Percentiles rank a stretch among this genome's conserved stretches.
These are phyloP conservation scores for Hipposideros armiger DNA, from an alignment of 2,113 vertebrate species.

Conservation along the genomic window DNA sequence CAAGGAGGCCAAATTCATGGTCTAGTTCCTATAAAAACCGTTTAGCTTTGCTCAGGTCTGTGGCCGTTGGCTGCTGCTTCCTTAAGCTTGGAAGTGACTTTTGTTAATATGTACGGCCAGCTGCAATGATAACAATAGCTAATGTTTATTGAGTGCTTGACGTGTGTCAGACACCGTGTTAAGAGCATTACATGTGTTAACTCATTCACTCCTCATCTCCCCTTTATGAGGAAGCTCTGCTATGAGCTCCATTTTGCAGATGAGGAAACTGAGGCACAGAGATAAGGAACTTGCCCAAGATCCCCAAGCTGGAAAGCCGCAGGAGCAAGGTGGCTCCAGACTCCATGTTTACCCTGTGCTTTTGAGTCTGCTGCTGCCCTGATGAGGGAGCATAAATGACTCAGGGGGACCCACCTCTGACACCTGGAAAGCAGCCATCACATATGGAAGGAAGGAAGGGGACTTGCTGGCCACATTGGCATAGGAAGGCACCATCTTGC, in stretches of 20 bases:
- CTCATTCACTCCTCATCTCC: not conserved
- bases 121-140: constrained; percentile 37
- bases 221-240: not conserved
- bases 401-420: not conserved
- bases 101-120: not conserved
- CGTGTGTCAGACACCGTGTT: not conserved
- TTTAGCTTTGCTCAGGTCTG: constrained; percentile 2
- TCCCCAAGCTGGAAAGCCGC: not conserved
- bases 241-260: not conserved
- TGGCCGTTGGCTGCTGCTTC: constrained; percentile 2
- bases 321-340: not conserved
- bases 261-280: not conserved
- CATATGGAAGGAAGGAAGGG: not conserved
- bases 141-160: constrained; percentile 14
- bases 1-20: not conserved
- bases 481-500: fast-evolving
- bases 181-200: not conserved
- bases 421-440: not conserved
- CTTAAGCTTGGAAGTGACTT: constrained; percentile 21
- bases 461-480: fast-evolving
- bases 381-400: fast-evolving
- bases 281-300: not conserved
- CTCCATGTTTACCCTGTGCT: too few relatives aligned
- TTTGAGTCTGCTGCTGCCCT: not conserved
- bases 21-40: constrained; percentile 22